These are phyloP conservation scores for Hyperoplus lanceolatus DNA, from an alignment of 2,797 vertebrate species.

Conservation along the genomic window DNA sequence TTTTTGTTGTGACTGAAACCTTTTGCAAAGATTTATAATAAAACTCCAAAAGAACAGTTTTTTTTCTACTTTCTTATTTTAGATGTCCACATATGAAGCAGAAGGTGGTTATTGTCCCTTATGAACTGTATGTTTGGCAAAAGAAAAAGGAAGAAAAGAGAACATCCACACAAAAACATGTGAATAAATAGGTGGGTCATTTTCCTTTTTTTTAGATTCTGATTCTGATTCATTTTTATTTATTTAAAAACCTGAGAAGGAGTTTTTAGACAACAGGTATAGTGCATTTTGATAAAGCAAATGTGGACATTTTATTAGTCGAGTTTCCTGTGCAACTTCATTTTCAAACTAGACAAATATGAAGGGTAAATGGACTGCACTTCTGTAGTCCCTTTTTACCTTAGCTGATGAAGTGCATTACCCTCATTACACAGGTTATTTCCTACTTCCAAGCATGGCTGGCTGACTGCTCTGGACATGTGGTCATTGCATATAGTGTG, in stretches of 20 bases:
- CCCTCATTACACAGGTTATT: slow-evolving; percentile 2
- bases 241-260: not conserved
- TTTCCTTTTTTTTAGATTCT: not conserved
- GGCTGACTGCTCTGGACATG: not conserved
- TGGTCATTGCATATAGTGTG: not conserved
- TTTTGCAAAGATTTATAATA: too few relatives aligned
- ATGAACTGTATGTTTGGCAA: not conserved
- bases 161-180: not conserved
- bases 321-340: not conserved
- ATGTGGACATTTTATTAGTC: not conserved
- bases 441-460: not conserved
- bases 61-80: too few relatives aligned
- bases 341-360: not conserved
- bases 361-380: not conserved
- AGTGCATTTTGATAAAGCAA: not conserved
- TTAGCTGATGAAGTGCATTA: slow-evolving; percentile 1
- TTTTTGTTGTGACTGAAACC: too few relatives aligned
- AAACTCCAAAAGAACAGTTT: too few relatives aligned
- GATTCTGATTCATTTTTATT: slow-evolving; percentile 1
- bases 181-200: not conserved
- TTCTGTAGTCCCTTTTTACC: not conserved
- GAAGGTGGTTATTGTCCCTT: not conserved
- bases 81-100: not conserved
- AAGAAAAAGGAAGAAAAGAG: not conserved
- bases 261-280: not conserved